These are phyloP conservation scores for Labeo catla DNA, from an alignment of 2,113 vertebrate species.

Conservation along the genomic window DNA sequence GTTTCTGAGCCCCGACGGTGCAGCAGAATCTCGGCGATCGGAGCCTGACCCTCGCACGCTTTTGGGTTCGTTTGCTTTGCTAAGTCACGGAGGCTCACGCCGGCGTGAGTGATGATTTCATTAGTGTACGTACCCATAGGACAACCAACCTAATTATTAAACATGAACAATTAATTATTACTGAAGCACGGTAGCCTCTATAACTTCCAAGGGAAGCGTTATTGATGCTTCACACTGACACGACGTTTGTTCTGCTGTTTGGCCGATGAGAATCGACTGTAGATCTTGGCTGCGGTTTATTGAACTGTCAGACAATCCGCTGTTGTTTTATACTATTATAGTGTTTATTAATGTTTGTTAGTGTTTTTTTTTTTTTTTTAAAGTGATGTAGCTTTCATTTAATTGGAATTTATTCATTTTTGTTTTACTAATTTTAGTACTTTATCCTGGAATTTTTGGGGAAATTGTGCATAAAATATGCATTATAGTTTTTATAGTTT, in stretches of 20 bases:
- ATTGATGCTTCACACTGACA: constrained; percentile 30
- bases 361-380: no score
- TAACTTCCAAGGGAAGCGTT: background rate
- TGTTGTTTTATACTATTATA: background rate
- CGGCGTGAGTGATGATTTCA: background rate
- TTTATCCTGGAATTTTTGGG: no score
- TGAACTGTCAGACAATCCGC: background rate
- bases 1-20: no score
- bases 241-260: background rate
- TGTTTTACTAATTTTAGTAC: no score
- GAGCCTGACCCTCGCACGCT: background rate
- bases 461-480: no score
- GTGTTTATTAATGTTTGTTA: background rate
- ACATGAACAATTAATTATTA: constrained; percentile 14
- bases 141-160: constrained; percentile 14
- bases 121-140: background rate
- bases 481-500: no score
- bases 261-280: background rate
- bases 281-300: background rate
- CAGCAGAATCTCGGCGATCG: background rate
- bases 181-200: background rate
- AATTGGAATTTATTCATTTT: no score
- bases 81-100: background rate
- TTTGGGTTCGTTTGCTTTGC: background rate
- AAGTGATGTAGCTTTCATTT: no score